Evolutionary conservation across 23 tunicate genomes (phyloP), one percentile per base, ranked within the genome.

Genomic region (Diplosoma virens): DNA sequence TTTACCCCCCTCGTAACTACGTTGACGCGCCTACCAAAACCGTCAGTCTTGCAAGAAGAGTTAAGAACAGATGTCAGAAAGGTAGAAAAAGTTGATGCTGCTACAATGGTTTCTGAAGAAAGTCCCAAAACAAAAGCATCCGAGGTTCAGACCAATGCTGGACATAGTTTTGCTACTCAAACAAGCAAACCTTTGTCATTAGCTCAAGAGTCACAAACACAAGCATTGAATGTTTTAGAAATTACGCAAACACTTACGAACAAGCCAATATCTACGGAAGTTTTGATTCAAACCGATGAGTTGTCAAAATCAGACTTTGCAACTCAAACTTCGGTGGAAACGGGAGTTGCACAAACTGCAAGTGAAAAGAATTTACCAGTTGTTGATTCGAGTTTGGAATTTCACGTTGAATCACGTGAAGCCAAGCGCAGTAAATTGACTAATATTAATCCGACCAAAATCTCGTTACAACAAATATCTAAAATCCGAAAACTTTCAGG

Each of bases 41-140:
- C 17, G 24, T 20, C 24, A 55, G 4, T 55, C 5, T 11, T 4
- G 4, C 24, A 55, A 14, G 20, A 14, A 41, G 50, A 41, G 9
- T 41, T 14, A 41, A 14, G 50, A 7, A 41, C 50, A 7, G 50
- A 41, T 14, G 50, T 41, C 9, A 25, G 16, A 25, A 27, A 9
- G 3, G 60, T 25, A 41, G 31, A n/a, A 59, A 80, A 68, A 30
- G 28, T 16, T 55, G 63, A 55, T 20, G 24, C 20, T 6, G 6
- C 71, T 64, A 31, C 71, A 27, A 64, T 29, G 71, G 28, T 25
- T 25, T 6, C 11, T 24, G 73, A 67, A 2, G 46, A 67, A 36
- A 2, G 25, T 30, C 28, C 68, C 2, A 60, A 60, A 11, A 21
- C 47, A 18, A 22, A 32, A 32, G 47, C 47, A 32, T 23, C 73